Evolutionary conservation across 2,888 invertebrate species (phyloP).

Genomic region (Seira ritae): DNA sequence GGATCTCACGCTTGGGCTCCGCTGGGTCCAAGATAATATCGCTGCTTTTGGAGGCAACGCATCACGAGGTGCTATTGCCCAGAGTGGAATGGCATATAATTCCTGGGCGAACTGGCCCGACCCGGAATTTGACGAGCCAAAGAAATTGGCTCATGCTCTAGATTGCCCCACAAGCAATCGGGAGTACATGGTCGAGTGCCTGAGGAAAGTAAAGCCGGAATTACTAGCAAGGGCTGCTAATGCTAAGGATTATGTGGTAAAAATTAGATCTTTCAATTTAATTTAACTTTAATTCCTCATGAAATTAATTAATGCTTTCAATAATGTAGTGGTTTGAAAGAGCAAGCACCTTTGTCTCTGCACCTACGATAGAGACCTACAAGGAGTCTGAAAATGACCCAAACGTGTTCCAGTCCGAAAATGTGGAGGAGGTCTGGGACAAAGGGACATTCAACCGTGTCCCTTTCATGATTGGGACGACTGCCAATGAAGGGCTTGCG

Average conservation of each 20-base stretch:
- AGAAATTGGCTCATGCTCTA: slow-evolving; percentile 50
- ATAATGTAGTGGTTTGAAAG: slow-evolving; percentile 49
- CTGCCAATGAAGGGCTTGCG: slow-evolving; percentile 50
- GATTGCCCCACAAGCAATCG: slow-evolving; percentile 58
- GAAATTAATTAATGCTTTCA: too few species aligned
- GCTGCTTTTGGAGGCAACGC: slow-evolving; percentile 44
- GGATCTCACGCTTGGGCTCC: slow-evolving; percentile 37
- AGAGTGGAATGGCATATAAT: slow-evolving; percentile 46
- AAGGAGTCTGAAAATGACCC: slow-evolving; percentile 31
- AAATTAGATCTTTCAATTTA: too few species aligned
- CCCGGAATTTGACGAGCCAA: slow-evolving; percentile 44
- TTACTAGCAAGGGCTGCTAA: slow-evolving; percentile 25
- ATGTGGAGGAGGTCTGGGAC: slow-evolving; percentile 22
- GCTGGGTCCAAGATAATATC: slow-evolving; percentile 47
- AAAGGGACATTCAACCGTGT: slow-evolving; percentile 58
- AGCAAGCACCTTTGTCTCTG: slow-evolving; percentile 33
- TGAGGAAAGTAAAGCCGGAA: slow-evolving; percentile 38
- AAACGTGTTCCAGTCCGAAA: slow-evolving; percentile 36
- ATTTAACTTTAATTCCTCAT: too few species aligned
- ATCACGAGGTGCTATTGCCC: slow-evolving; percentile 31
- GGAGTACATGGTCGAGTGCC: slow-evolving; percentile 58
- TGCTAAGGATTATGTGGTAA: slow-evolving; percentile 42
- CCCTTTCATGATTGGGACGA: slow-evolving; percentile 54
- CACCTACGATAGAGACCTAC: slow-evolving; percentile 48
- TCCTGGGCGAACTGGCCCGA: slow-evolving; percentile 47